A percentile compares a stretch with the other conserved stretches of the same genome.
Evolutionary conservation across 1,140 invertebrate genomes (phyloP).

Genomic region (Drosophila rufa): DNA sequence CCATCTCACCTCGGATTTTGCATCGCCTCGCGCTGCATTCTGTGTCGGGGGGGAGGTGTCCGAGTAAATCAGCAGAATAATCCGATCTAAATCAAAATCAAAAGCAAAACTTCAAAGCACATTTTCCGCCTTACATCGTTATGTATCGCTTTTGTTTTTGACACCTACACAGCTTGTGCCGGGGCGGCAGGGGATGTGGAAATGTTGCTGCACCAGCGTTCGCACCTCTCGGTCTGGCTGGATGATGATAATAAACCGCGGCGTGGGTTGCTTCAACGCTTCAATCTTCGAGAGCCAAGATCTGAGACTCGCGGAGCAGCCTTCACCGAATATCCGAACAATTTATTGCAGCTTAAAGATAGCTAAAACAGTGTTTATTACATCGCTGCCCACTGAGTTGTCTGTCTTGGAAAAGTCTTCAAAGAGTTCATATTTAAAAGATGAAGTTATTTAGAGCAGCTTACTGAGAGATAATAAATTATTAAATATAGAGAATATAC

Average conservation of each 20-base stretch:
- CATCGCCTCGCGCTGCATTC: constrained; percentile 27
- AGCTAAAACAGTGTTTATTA: constrained; percentile 4
- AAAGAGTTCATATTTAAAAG: background rate
- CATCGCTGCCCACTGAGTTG: constrained; percentile 8
- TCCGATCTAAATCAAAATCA: constrained; percentile 48
- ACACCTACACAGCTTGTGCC: constrained; percentile 69
- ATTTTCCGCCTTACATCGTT: constrained; percentile 62
- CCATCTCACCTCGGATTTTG: constrained; percentile 31
- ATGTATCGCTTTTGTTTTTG: constrained; percentile 63
- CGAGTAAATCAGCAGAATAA: constrained; percentile 52
- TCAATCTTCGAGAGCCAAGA: constrained; percentile 27
- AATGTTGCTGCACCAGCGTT: constrained; percentile 54
- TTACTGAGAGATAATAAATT: background rate
- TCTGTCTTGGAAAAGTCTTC: background rate
- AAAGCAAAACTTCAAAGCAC: constrained; percentile 68
- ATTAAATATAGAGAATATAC: background rate
- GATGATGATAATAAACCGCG: constrained; percentile 59
- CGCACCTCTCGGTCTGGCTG: constrained; percentile 59
- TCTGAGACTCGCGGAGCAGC: constrained; percentile 25
- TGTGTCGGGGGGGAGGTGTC: constrained; percentile 7
- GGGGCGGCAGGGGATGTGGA: constrained; percentile 5
- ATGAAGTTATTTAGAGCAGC: background rate
- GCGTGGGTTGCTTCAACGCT: constrained; percentile 71
- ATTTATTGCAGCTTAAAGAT: constrained; percentile 20
- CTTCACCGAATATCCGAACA: constrained; percentile 10